phyloP scores from a whole-genome alignment of 1,140 invertebrate genomes.

The Idris sp. region DNA sequence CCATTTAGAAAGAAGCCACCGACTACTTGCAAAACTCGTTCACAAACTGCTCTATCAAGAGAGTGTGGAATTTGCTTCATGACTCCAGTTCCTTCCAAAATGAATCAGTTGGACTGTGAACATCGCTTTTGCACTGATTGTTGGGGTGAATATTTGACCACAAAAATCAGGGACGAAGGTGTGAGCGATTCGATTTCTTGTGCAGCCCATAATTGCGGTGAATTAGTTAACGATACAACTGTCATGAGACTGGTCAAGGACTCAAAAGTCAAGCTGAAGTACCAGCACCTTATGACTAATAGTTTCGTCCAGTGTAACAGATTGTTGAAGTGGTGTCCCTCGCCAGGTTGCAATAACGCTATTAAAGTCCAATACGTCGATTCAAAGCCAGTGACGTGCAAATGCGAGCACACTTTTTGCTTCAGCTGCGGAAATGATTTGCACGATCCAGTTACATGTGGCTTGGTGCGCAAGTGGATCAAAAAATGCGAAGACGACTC shows the following conservation, averaged over 20 bases:
- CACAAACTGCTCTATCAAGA: no score
- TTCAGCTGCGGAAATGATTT: slow-evolving; percentile 98
- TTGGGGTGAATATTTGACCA: slow-evolving; percentile 98
- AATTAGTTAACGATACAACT: slow-evolving; percentile 96
- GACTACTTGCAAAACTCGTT: no score
- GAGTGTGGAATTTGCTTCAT: no score
- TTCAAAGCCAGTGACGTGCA: slow-evolving; percentile 93
- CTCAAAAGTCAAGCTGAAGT: slow-evolving; percentile 95
- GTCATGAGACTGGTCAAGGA: slow-evolving; percentile 96
- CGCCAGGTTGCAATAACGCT: slow-evolving; percentile 96
- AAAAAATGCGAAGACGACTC: slow-evolving; percentile 99
- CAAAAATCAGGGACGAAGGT: slow-evolving; percentile 98
- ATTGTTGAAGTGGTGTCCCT: slow-evolving; percentile 97
- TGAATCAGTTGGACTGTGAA: slow-evolving; percentile 97
- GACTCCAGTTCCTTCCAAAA: no score
- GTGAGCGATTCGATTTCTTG: slow-evolving; percentile 97
- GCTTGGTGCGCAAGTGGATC: slow-evolving; percentile 96
- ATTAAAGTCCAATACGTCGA: slow-evolving; percentile 97
- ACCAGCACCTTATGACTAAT: slow-evolving; percentile 98
- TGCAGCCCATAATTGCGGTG: slow-evolving; percentile 93
- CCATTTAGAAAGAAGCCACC: not conserved
- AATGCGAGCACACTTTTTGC: slow-evolving; percentile 96
- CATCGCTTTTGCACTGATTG: slow-evolving; percentile 96
- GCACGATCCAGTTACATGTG: slow-evolving; percentile 99
- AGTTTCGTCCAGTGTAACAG: slow-evolving; percentile 99